phyloP scores from a whole-genome alignment of 1,140 invertebrate genomes.

The Popillia japonica region DNA sequence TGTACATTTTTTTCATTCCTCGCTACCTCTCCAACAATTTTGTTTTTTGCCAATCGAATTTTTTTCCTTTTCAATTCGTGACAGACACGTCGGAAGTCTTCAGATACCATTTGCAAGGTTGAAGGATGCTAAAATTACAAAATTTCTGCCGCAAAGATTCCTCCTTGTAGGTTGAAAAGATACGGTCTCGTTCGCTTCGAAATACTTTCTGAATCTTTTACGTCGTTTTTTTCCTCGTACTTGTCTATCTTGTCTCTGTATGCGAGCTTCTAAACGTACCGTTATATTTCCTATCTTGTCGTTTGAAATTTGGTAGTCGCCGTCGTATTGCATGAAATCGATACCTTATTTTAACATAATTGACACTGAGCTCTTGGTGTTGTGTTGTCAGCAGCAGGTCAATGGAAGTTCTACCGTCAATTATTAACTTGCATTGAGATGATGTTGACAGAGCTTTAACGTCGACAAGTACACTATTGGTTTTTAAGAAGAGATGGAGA shows the following conservation, averaged over 20 bases:
- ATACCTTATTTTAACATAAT: conserved; percentile 11
- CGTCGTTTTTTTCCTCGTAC: not conserved
- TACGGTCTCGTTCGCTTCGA: not conserved
- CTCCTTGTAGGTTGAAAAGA: not conserved
- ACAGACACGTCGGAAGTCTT: not conserved
- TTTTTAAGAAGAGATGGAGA: no score
- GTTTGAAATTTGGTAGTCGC: not conserved
- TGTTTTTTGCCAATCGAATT: conserved; percentile 10
- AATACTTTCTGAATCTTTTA: conserved; percentile 11
- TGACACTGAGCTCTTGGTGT: not conserved
- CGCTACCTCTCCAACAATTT: not conserved
- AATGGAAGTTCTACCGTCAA: not conserved
- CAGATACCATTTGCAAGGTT: not conserved
- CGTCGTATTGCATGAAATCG: not conserved
- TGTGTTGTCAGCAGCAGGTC: not conserved
- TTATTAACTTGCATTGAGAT: not conserved
- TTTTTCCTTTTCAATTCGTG: not conserved
- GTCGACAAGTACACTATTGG: not conserved
- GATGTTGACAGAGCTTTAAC: not conserved
- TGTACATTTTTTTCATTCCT: conserved; percentile 5
- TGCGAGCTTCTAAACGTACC: not conserved
- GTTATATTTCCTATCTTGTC: not conserved
- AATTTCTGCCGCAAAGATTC: not conserved
- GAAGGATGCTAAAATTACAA: conserved; percentile 6
- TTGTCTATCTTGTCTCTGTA: not conserved